Base-by-base conservation (phyloP, 2,113 vertebrate species). In the Prunella fulvescens region DNA sequence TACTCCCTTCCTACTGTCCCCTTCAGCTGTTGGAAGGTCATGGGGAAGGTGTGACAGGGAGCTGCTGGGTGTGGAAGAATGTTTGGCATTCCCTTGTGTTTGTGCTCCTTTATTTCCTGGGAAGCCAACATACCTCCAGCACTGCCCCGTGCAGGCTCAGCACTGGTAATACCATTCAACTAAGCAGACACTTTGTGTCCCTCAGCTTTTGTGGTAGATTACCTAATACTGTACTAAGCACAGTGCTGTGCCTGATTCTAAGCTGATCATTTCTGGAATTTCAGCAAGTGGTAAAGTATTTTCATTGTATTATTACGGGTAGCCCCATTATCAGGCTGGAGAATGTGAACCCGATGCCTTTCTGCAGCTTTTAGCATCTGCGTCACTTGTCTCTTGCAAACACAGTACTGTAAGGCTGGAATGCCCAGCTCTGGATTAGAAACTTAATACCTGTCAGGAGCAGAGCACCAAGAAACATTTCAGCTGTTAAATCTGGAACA, bases 401-500 rank as follows among this genome's bases (percentile, higher is more conserved):
- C 37, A 40, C 20, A 24, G 70, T 65, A 28, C 57, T 89, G 54
- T 26, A 65, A 92, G 62, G 53, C 47, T 78, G 57, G 40, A 82
- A 67, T 19, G 56, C 77, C 73, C 74, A 57, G 31, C 79, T 92
- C 61, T 48, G 87, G 76, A 89, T 92, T 86, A 86, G 69, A 94
- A 91, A 80, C 35, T 62, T 79, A 64, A 74, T 76, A 70, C 45
- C 58, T 92, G 62, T 69, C 91, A 87, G 81, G 62, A 85, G 61
- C 83, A 61, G 42, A 1, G 8, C 47, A 79, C 31, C 37, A 37
- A 42, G 78, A 76, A 70, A 54, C 33, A 31, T 47, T 88, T 74
- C 67, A 92, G 74, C 89, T 95, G 74, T 74, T 90, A 70, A 65
- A 79, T 83, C 87, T 82, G 74, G 45, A 92, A 54, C 42, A 72